Base-by-base conservation (phyloP, 2,797 vertebrate genomes). In the Oceanodroma leucorhoa region DNA sequence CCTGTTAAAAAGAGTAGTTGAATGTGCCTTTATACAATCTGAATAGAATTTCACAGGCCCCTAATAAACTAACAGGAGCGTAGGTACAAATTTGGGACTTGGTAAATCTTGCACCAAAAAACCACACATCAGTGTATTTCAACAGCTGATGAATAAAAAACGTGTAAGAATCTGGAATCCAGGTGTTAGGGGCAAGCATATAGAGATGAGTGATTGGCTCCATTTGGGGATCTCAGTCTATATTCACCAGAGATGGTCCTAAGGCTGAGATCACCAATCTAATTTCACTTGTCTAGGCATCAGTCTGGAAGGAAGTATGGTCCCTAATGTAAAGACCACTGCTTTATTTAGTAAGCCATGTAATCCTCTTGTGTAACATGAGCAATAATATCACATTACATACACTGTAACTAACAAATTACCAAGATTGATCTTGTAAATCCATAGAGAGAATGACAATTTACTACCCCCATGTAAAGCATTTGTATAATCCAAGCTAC, bases 401-500 rank as follows among this genome's bases (percentile, higher is more conserved):
- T 96, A 90, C 93, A 82, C 95, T 95, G 93, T 97, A 97, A 97
- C 95, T 97, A 98, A 97, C 96, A 97, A 97, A 97, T 97, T 97
- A 97, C 97, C 89, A 94, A 97, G 96, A 97, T 83, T 90, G 96
- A 97, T 97, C 94, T 87, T 90, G 87, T 93, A 97, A 95, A 93
- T 96, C 97, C 97, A 93, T 54, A 69, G 96, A 95, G 96, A 97
- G 93, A 96, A 97, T 93, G 93, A 95, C 87, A 91, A 94, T 92
- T 96, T 91, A 79, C 83, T 94, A 95, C 83, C 53, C 51, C 88
- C 61, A 70, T 55, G 93, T 97, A 96, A 96, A 97, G 85, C 85
- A 94, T 97, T 96, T 94, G 86, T 96, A 96, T 97, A 97, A 97
- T 93, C 84, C 71, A 94, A 85, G 51, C 67, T 96, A 43, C 66